Percentiles rank a stretch among this genome's conserved stretches.
phyloP scores from a whole-genome alignment of 1,140 invertebrate genomes.

The Papilio glaucus region DNA sequence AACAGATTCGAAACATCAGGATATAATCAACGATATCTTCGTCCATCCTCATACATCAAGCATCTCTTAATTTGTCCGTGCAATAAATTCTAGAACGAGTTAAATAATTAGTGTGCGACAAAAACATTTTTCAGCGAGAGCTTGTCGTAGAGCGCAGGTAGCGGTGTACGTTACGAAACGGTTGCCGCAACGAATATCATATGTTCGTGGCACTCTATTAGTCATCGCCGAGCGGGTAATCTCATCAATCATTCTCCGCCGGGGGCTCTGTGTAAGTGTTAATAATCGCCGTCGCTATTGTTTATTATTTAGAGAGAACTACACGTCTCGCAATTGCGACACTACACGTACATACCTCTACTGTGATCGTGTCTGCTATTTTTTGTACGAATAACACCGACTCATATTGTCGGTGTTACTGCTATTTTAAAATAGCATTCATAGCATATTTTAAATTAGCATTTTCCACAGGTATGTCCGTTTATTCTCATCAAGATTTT shows the following conservation, averaged over 20 bases:
- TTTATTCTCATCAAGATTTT: too few relatives aligned
- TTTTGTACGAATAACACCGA: background rate
- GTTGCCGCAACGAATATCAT: slow-evolving; percentile 68
- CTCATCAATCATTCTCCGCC: slow-evolving; percentile 74
- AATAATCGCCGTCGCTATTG: slow-evolving; percentile 73
- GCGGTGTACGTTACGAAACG: slow-evolving; percentile 45
- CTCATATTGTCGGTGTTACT: background rate
- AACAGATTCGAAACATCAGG: too few relatives aligned
- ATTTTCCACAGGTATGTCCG: too few relatives aligned
- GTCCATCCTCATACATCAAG: too few relatives aligned
- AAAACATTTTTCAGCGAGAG: slow-evolving; percentile 16
- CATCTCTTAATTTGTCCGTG: too few relatives aligned
- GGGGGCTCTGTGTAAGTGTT: slow-evolving; percentile 70
- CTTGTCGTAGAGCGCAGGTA: slow-evolving; percentile 8
- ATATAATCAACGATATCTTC: too few relatives aligned
- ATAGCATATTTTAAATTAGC: too few relatives aligned
- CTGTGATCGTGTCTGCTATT: slow-evolving; percentile 33
- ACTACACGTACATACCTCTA: slow-evolving; percentile 22
- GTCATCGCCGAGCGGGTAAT: slow-evolving; percentile 59
- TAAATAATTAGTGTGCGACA: slow-evolving; percentile 2
- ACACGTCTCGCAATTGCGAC: slow-evolving; percentile 38
- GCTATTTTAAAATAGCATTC: background rate
- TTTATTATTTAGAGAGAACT: slow-evolving; percentile 58
- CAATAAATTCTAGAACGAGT: background rate
- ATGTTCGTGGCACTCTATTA: slow-evolving; percentile 75